Conservation (phyloP, 2,797 vertebrate species). For the Aratinga solstitialis region DNA sequence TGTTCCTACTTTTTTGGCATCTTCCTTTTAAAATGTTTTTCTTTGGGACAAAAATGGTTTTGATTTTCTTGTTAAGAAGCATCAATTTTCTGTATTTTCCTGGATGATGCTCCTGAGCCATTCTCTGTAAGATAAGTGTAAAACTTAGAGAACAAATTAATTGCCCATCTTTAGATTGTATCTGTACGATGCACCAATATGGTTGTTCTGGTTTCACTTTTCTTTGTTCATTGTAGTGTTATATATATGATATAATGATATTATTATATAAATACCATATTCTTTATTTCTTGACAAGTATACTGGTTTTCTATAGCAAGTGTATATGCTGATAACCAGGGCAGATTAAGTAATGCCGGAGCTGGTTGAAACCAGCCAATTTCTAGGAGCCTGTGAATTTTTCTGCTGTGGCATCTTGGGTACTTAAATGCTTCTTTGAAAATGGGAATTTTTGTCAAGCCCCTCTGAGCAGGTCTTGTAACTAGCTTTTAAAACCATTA, state of each 20-base stretch:
- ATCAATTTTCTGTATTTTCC: neutral
- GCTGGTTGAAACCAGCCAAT: neutral
- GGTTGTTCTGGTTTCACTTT: neutral
- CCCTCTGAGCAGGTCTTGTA: neutral
- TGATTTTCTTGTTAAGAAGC: neutral
- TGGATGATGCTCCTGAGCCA: neutral
- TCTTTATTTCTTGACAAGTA: neutral
- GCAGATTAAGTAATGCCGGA: neutral
- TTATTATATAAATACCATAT: neutral
- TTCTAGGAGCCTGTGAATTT: neutral
- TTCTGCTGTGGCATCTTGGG: neutral
- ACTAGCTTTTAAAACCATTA: neutral
- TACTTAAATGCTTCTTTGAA: neutral
- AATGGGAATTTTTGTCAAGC: neutral
- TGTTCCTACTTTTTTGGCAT: neutral
- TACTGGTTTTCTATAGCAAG: neutral
- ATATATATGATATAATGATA: neutral
- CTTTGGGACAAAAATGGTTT: neutral
- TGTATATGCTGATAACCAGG: neutral
- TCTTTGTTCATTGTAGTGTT: neutral
- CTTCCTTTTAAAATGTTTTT: neutral
- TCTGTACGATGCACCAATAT: neutral
- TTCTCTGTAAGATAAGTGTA: neutral
- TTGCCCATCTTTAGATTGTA: neutral
- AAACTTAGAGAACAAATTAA: neutral